phyloP scores from a whole-genome alignment of 2,113 vertebrate genomes.

The Plotosus lineatus region DNA sequence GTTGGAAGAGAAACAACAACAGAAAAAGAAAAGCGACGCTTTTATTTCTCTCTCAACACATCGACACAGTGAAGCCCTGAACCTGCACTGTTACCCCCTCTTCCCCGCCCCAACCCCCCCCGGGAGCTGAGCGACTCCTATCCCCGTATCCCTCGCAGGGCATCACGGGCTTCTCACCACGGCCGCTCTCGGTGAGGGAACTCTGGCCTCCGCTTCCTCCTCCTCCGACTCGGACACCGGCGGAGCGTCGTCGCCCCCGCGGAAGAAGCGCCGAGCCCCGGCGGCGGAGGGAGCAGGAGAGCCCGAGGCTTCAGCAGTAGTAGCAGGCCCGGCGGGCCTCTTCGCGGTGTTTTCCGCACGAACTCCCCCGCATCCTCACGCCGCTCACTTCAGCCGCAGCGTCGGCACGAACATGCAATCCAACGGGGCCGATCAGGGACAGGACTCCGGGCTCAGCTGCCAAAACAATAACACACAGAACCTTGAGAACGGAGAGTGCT shows the following conservation, averaged over 20 bases:
- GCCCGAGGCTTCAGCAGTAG: constrained; percentile 93
- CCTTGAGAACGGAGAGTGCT: constrained; percentile 83
- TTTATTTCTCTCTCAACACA: background rate
- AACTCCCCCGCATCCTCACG: constrained; percentile 64
- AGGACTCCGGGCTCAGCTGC: constrained; percentile 82
- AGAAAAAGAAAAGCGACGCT: constrained; percentile 42
- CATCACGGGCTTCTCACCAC: constrained; percentile 91
- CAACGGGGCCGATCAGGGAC: constrained; percentile 89
- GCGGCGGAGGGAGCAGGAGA: constrained; percentile 98
- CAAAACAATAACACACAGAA: constrained; percentile 78
- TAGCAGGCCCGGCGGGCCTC: constrained; percentile 86
- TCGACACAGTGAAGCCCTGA: background rate
- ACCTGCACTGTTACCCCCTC: background rate
- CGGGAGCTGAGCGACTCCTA: constrained; percentile 75
- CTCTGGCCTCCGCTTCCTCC: constrained; percentile 99
- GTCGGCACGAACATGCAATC: constrained; percentile 86
- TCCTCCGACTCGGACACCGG: constrained; percentile 99
- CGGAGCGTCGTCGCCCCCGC: constrained; percentile 98
- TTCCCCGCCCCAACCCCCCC: constrained; percentile 59
- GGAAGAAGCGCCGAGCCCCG: constrained; percentile 99
- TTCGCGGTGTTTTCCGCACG: constrained; percentile 70
- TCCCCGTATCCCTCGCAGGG: constrained; percentile 72
- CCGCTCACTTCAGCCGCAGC: constrained; percentile 76
- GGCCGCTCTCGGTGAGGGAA: constrained; percentile 98
- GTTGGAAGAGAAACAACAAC: constrained; percentile 82